Percentiles rank a stretch among this genome's conserved stretches.
phyloP scores from a whole-genome alignment of 2,888 invertebrate genomes.

The Erynnis tages region DNA sequence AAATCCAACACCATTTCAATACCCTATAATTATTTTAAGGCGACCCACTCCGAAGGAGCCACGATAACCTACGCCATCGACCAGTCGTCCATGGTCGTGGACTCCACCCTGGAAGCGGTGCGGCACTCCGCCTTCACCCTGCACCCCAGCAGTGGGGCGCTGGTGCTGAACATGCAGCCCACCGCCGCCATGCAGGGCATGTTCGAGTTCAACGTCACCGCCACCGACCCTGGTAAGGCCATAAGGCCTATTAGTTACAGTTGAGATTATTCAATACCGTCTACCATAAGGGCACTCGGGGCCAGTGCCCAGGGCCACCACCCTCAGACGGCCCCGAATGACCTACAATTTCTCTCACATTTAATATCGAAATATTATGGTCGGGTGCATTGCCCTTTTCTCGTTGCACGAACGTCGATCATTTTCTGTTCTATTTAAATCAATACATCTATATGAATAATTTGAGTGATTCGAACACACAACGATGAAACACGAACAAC shows the following conservation, averaged over 20 bases:
- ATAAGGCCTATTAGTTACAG: background rate
- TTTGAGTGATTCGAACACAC: no score
- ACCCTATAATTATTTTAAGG: slow-evolving; percentile 58
- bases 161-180: slow-evolving; percentile 76
- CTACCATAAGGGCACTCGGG: no score
- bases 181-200: slow-evolving; percentile 81
- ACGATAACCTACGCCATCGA: slow-evolving; percentile 65
- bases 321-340: no score
- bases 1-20: background rate
- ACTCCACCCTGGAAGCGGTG: slow-evolving; percentile 63
- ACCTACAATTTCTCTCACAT: no score
- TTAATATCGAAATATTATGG: no score
- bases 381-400: no score
- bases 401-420: no score
- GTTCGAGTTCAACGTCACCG: slow-evolving; percentile 80
- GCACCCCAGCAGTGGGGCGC: slow-evolving; percentile 60
- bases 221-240: slow-evolving; percentile 72
- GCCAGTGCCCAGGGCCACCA: no score
- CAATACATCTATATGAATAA: no score
- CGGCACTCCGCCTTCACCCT: slow-evolving; percentile 63
- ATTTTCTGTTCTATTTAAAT: no score
- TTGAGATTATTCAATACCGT: no score
- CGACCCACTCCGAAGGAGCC: slow-evolving; percentile 78
- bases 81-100: slow-evolving; percentile 55
- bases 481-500: no score